Conservation (phyloP, 2,888 invertebrate species). For the Chloroclysta siterata region DNA sequence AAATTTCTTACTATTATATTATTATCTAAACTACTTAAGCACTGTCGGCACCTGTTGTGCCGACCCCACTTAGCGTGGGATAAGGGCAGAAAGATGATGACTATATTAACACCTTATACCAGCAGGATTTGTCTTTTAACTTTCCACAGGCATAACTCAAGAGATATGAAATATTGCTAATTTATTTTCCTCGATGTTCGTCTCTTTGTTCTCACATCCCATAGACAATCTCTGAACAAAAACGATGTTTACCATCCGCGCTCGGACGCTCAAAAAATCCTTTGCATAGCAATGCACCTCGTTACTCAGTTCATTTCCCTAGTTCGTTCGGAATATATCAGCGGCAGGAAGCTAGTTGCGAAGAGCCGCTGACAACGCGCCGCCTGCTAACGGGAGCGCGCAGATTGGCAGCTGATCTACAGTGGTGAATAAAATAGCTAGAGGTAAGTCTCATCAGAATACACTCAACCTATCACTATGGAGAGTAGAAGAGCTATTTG, state of each 20-base stretch:
- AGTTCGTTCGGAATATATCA: slow-evolving; percentile 57
- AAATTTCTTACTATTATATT: no score
- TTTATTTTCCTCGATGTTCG: no score
- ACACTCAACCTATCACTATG: no score
- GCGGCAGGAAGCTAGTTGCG: slow-evolving; percentile 61
- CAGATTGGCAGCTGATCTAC: slow-evolving; percentile 61
- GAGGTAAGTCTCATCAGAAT: background rate
- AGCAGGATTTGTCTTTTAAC: no score
- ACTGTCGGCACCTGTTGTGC: no score
- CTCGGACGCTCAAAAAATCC: slow-evolving; percentile 39
- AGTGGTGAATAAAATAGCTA: slow-evolving; percentile 32
- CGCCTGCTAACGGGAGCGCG: slow-evolving; percentile 59
- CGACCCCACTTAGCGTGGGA: no score
- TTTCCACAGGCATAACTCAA: no score
- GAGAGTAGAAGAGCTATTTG: no score
- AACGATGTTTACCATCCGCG: slow-evolving; percentile 39
- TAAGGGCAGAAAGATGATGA: no score
- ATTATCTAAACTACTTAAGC: no score
- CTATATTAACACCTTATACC: no score
- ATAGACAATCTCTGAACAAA: slow-evolving; percentile 14
- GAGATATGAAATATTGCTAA: no score
- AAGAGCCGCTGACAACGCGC: slow-evolving; percentile 63
- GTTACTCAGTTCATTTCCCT: slow-evolving; percentile 58
- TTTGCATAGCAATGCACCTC: slow-evolving; percentile 42
- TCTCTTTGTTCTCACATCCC: background rate